Evolutionary conservation across 1,140 invertebrate genomes (phyloP).

Genomic region (Cardiocondyla obscurior): DNA sequence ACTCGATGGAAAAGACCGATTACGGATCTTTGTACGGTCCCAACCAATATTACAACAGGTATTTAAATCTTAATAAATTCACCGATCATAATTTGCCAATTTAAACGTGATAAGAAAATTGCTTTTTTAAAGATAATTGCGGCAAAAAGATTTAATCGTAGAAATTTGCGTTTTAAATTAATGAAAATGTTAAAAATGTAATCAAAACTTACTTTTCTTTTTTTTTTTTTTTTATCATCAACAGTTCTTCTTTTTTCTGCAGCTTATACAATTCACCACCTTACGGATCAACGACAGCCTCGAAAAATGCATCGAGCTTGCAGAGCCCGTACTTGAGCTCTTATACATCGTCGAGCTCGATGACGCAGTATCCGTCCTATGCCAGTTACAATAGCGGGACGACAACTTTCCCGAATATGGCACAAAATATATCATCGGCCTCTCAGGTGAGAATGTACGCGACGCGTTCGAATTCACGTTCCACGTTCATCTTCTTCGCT

Average conservation of each 20-base stretch:
- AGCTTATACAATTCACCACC: slow-evolving; percentile 80
- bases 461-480: not conserved
- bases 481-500: not conserved
- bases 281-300: slow-evolving; percentile 75
- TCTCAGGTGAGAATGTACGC: slow-evolving; percentile 84
- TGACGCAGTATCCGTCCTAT: slow-evolving; percentile 86
- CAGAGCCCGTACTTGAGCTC: slow-evolving; percentile 82
- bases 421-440: slow-evolving; percentile 87
- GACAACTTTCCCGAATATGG: slow-evolving; percentile 83
- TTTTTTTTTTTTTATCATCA: too few relatives aligned
- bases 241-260: not conserved
- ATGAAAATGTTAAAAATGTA: not conserved
- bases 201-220: not conserved
- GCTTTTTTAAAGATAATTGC: not conserved
- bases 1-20: slow-evolving; percentile 82
- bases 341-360: slow-evolving; percentile 79
- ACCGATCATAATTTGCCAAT: not conserved
- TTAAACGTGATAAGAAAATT: not conserved
- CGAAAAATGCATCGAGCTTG: slow-evolving; percentile 84
- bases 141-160: not conserved
- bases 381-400: slow-evolving; percentile 85
- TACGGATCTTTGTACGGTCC: slow-evolving; percentile 81
- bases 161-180: not conserved
- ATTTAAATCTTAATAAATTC: slow-evolving; percentile 51
- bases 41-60: slow-evolving; percentile 90